Conservation (phyloP, 2,113 vertebrate genomes). For the Charadrius vociferus region DNA sequence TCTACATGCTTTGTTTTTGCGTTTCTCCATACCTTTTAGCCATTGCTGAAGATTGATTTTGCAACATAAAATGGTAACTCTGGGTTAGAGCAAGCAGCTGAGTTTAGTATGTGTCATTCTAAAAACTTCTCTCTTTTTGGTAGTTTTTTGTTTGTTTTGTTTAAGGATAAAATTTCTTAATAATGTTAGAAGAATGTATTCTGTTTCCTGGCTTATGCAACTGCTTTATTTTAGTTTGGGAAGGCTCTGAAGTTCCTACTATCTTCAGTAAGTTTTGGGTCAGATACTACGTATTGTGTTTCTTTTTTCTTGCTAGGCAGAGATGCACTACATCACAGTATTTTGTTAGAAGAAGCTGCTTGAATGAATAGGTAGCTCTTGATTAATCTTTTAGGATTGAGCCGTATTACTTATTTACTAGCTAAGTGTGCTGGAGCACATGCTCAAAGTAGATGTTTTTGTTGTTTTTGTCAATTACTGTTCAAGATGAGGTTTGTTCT, state of each 20-base stretch:
- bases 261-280: neutral
- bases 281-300: neutral
- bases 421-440: neutral
- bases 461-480: neutral
- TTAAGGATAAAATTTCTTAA: neutral
- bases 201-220: neutral
- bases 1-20: neutral
- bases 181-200: neutral
- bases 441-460: neutral
- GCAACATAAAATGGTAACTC: neutral
- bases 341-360: neutral
- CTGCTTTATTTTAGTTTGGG: neutral
- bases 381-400: neutral
- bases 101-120: neutral
- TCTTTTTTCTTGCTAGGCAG: neutral
- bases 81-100: neutral
- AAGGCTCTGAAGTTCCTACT: neutral
- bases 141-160: neutral
- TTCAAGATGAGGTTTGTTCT: neutral
- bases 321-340: neutral
- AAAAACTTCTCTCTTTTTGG: neutral
- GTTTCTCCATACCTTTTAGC: rapidly evolving
- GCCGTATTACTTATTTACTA: neutral
- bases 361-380: neutral
- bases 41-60: neutral